phyloP scores from a whole-genome alignment of 53 echinoderm and acorn worm species.

The Henricia sp. region DNA sequence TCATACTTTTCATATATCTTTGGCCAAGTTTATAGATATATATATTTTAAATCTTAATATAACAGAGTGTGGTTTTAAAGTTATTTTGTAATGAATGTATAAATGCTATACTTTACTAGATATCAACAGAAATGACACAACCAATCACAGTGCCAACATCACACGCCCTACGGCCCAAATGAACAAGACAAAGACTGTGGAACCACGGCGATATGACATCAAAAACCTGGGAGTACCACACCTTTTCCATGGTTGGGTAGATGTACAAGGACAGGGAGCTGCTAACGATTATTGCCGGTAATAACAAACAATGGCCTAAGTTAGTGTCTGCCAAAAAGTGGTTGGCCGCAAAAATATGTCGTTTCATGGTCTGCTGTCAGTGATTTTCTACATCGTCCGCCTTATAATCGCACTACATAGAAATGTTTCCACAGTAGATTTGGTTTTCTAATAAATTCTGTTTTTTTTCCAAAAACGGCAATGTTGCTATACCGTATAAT shows the following conservation, averaged over 20 bases:
- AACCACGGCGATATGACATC: slow-evolving; percentile 53
- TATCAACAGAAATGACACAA: background rate
- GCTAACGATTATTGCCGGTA: slow-evolving; percentile 74
- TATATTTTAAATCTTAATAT: too few species aligned
- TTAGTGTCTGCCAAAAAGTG: too few species aligned
- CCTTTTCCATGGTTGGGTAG: slow-evolving; percentile 59
- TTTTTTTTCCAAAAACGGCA: too few species aligned
- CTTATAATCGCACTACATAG: too few species aligned
- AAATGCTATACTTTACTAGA: slow-evolving; percentile 1
- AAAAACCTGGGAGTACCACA: slow-evolving; percentile 5
- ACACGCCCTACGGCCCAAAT: background rate
- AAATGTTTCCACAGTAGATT: too few species aligned
- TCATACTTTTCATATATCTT: too few species aligned
- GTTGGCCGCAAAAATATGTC: too few species aligned
- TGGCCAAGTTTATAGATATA: too few species aligned
- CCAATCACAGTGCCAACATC: background rate
- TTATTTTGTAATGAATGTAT: background rate
- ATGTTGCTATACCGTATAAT: too few species aligned
- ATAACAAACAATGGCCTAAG: background rate
- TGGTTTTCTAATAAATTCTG: too few species aligned
- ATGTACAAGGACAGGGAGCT: slow-evolving; percentile 68
- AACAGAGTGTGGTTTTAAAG: background rate
- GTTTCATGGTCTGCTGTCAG: too few species aligned
- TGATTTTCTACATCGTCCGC: too few species aligned
- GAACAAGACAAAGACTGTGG: background rate